Evolutionary conservation across 2,888 invertebrate species (phyloP).

Genomic region (Bembecia ichneumoniformis): DNA sequence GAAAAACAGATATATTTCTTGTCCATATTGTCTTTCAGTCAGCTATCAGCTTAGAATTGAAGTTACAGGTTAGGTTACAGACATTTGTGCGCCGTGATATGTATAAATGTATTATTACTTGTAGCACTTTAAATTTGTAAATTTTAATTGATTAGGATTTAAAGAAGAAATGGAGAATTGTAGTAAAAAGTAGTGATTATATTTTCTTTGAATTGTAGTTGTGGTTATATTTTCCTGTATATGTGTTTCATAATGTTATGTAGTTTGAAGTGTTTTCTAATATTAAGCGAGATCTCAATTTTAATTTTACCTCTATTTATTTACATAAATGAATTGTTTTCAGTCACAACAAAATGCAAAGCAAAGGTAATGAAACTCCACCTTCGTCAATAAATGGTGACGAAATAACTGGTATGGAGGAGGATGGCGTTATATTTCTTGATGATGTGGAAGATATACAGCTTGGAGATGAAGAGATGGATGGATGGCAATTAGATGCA

Average conservation of each 20-base stretch:
- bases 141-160: too few species aligned
- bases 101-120: too few species aligned
- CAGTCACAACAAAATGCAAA: slow-evolving; percentile 30
- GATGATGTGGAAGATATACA: slow-evolving; percentile 51
- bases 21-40: too few species aligned
- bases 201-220: too few species aligned
- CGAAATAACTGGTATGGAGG: slow-evolving; percentile 61
- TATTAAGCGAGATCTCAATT: neutral
- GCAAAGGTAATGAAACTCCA: slow-evolving; percentile 51
- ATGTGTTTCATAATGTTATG: neutral
- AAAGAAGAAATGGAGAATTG: too few species aligned
- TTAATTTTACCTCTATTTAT: neutral
- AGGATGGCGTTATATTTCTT: slow-evolving; percentile 37
- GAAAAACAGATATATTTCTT: too few species aligned
- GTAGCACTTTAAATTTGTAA: too few species aligned
- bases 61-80: too few species aligned
- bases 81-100: too few species aligned
- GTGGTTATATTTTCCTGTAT: neutral
- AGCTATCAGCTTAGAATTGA: too few species aligned
- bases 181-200: too few species aligned
- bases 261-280: neutral
- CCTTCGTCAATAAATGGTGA: slow-evolving; percentile 66
- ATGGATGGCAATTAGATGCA: slow-evolving; percentile 10
- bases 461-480: slow-evolving; percentile 37
- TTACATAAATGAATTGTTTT: slow-evolving; percentile 3